Conservation (phyloP, 2,797 vertebrate genomes). For the Sebastes trivittatus region DNA sequence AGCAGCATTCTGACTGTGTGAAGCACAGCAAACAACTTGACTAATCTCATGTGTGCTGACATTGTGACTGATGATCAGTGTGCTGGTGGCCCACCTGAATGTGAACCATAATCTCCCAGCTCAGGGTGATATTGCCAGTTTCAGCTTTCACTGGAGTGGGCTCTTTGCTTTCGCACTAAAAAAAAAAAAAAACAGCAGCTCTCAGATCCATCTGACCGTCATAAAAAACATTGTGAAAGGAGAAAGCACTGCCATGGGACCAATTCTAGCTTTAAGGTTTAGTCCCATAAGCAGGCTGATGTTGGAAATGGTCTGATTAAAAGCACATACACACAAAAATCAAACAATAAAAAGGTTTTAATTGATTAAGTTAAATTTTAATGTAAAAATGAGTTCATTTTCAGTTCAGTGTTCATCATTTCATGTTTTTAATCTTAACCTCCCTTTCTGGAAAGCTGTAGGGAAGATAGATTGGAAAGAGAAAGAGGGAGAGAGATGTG, state of each 20-base stretch:
- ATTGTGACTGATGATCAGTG: constrained; percentile 74
- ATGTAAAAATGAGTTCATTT: constrained; percentile 6
- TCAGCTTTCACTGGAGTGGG: constrained; percentile 54
- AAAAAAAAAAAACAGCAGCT: constrained; percentile 26
- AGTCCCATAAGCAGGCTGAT: constrained; percentile 35
- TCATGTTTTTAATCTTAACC: constrained; percentile 27
- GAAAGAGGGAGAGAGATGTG: not conserved
- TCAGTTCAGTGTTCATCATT: constrained; percentile 16
- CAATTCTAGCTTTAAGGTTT: constrained; percentile 51
- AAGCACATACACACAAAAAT: constrained; percentile 25
- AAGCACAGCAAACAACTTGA: constrained; percentile 70
- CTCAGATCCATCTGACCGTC: constrained; percentile 50
- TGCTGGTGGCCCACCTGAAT: constrained; percentile 70
- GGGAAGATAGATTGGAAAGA: constrained; percentile 3
- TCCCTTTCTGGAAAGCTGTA: not conserved
- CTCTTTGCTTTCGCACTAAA: constrained; percentile 44
- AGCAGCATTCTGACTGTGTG: constrained; percentile 64
- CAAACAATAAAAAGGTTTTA: constrained; percentile 32
- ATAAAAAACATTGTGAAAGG: constrained; percentile 45
- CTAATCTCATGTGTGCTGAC: constrained; percentile 75
- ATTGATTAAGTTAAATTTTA: constrained; percentile 11
- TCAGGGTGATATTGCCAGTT: constrained; percentile 64
- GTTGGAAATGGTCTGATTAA: constrained; percentile 49
- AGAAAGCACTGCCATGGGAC: constrained; percentile 46
- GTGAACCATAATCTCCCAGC: constrained; percentile 67